phyloP scores from a whole-genome alignment of 2,888 invertebrate species.

The Pomacea canaliculata region DNA sequence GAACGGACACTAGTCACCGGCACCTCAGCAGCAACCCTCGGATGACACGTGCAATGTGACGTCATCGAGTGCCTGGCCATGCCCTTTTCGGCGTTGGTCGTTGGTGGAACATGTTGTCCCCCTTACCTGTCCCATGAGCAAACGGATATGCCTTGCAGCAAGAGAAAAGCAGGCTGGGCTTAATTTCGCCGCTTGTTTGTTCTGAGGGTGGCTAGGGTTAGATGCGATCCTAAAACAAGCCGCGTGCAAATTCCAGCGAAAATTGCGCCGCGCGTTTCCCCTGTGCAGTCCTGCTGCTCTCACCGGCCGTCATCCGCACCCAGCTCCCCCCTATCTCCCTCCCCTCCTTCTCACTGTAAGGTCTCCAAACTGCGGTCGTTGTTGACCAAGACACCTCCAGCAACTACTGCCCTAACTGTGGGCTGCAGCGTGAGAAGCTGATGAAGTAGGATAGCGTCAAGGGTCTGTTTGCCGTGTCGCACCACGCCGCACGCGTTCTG shows the following conservation, averaged over 20 bases:
- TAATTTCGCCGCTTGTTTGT: conserved; percentile 26
- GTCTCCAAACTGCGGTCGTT: no score
- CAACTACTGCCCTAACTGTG: no score
- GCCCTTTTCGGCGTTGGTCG: conserved; percentile 11
- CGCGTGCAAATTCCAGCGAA: conserved; percentile 32
- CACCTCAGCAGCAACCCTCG: conserved; percentile 2
- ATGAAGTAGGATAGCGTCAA: no score
- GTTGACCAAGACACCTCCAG: no score
- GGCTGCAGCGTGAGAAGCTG: no score
- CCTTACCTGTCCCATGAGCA: not conserved
- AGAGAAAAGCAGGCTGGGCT: conserved; percentile 6
- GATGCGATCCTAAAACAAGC: conserved; percentile 33
- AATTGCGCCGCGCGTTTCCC: conserved; percentile 23
- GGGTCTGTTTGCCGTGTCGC: no score
- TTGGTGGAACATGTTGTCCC: not conserved
- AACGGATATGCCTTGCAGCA: not conserved
- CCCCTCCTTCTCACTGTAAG: no score
- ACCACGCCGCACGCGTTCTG: no score
- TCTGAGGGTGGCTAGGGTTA: conserved; percentile 28
- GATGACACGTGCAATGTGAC: conserved; percentile 14
- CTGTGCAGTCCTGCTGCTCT: no score
- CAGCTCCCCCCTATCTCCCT: no score
- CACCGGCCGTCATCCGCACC: no score
- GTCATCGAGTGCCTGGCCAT: not conserved
- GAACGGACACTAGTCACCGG: not conserved